Evolutionary conservation across 1,140 invertebrate genomes (phyloP), one percentile per base, ranked within the genome.

Genomic region (Spodoptera frugiperda): DNA sequence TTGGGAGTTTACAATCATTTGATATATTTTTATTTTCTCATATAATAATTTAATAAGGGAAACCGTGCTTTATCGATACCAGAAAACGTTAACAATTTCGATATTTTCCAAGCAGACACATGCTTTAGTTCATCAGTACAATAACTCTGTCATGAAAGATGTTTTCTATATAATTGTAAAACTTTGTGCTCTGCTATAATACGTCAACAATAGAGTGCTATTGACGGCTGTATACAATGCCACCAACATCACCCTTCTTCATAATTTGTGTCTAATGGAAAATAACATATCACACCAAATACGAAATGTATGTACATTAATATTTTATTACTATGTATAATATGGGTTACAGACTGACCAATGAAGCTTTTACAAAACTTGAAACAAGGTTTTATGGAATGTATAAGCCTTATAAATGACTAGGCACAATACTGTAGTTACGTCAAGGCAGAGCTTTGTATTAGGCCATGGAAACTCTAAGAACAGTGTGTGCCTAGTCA

Each of bases 321-420:
- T 17, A 65, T 30, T 53, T 75, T 71, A 75, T 75, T 76, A 59
- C 63, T 70, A 59, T 86, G 85, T 85, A 85, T 87, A 72, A 84
- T 77, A 86, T 80, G 82, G 85, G 85, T 82, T 88, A 87, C 86
- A 76, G 74, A 78, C 44, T 81, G 39, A 89, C 88, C 89, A 90
- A 92, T 90, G 86, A 87, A 90, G 83, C 87, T 87, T 89, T 87
- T 84, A 91, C 81, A 88, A 83, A 84, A 83, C 68, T 86, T 88
- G 85, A 88, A 87, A 85, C 80, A 84, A 87, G 87, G 86, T 88
- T 88, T 92, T 83, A 91, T 93, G 91, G 91, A 93, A 93, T 93
- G 91, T 93, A 92, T 89, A 90, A 92, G 90, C 89, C 85, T 89
- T 89, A 85, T 87, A 71, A 87, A 82, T 89, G 88, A 91, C 87